phyloP scores from a whole-genome alignment of 2,797 vertebrate species.

The Pseudochirops cupreus region DNA sequence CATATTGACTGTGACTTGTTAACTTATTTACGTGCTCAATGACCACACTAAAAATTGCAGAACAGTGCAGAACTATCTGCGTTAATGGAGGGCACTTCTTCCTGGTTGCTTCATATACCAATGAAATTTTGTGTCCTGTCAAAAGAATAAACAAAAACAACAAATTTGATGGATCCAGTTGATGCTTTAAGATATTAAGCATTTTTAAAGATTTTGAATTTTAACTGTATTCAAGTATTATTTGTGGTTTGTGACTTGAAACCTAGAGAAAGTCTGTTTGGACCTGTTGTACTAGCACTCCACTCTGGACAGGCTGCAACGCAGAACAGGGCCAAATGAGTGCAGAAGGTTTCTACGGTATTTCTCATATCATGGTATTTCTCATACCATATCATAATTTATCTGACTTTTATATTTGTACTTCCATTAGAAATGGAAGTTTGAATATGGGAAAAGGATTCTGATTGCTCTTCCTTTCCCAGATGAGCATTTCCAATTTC shows the following conservation, averaged over 20 bases:
- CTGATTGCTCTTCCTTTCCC: neutral
- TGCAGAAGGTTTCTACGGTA: neutral
- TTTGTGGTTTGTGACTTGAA: neutral
- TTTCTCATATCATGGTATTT: neutral
- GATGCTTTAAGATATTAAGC: neutral
- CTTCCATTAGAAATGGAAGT: neutral
- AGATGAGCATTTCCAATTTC: neutral
- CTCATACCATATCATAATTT: neutral
- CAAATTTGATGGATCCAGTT: neutral
- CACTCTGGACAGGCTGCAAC: neutral
- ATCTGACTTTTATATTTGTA: neutral
- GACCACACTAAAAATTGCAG: neutral
- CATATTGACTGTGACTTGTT: neutral
- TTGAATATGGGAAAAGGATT: neutral
- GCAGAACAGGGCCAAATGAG: neutral
- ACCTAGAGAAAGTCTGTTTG: neutral
- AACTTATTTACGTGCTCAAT: neutral
- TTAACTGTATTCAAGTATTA: neutral
- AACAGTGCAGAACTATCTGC: neutral
- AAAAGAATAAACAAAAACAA: neutral
- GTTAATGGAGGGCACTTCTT: neutral
- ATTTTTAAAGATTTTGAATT: neutral
- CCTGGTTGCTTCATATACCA: neutral
- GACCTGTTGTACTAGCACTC: neutral
- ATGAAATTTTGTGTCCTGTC: neutral